phyloP scores from a whole-genome alignment of 2,888 invertebrate genomes.

The Leucozona laternaria region DNA sequence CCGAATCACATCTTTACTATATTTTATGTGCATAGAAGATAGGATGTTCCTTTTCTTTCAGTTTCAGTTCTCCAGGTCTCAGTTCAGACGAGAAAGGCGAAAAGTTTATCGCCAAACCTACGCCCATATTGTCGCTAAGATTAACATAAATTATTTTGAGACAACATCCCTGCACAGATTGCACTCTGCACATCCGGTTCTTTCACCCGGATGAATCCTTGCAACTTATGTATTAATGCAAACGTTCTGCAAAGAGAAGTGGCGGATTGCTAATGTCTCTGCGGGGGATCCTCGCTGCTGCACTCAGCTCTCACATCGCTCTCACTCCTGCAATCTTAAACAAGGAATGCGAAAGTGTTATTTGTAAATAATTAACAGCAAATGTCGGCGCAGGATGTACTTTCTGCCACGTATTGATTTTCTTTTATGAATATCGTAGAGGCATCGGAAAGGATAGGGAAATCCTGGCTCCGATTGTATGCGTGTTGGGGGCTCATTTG shows the following conservation, averaged over 20 bases:
- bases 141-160: slow-evolving; percentile 74
- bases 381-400: slow-evolving; percentile 55
- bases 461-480: slow-evolving; percentile 9
- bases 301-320: not conserved
- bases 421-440: slow-evolving; percentile 50
- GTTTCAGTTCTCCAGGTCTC: not conserved
- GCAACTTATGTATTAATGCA: slow-evolving; percentile 72
- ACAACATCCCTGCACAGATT: slow-evolving; percentile 61
- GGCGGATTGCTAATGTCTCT: slow-evolving; percentile 24
- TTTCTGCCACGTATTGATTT: slow-evolving; percentile 60
- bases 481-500: slow-evolving; percentile 27
- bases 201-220: slow-evolving; percentile 59
- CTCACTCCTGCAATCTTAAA: not conserved
- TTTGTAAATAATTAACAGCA: slow-evolving; percentile 72
- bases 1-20: slow-evolving; percentile 23
- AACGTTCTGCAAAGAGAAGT: slow-evolving; percentile 17
- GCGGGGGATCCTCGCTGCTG: slow-evolving; percentile 21
- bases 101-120: slow-evolving; percentile 71
- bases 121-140: slow-evolving; percentile 73
- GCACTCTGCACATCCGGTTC: slow-evolving; percentile 66
- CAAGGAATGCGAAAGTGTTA: slow-evolving; percentile 63
- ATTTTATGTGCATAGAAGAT: not conserved
- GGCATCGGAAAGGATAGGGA: slow-evolving; percentile 42
- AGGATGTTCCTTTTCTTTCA: not conserved
- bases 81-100: slow-evolving; percentile 31